A percentile compares a stretch with the other conserved stretches of the same genome.
Evolutionary conservation across 30 jellyfish, hydroid and myxozoan species (phyloP).

Genomic region (Nemopilema nomurai): DNA sequence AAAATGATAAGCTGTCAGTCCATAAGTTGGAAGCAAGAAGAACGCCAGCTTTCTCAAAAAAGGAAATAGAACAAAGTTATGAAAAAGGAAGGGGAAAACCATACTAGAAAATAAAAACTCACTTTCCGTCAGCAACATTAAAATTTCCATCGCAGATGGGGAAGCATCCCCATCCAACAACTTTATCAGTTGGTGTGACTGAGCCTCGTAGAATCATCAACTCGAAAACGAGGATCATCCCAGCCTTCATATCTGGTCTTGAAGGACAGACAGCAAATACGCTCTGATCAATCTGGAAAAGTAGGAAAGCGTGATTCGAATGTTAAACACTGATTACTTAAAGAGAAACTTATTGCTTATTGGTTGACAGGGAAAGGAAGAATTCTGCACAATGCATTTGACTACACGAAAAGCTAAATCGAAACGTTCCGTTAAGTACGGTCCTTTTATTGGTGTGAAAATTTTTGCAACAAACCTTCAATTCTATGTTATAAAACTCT

Average conservation of each 20-base stretch:
- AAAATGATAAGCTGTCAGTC: too few relatives aligned
- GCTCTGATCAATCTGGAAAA: conserved; percentile 84
- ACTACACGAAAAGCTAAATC: too few relatives aligned
- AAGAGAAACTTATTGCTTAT: too few relatives aligned
- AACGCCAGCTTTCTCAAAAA: background rate
- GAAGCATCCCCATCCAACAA: conserved; percentile 98
- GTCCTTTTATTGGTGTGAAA: too few relatives aligned
- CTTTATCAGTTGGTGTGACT: conserved; percentile 92
- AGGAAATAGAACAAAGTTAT: background rate
- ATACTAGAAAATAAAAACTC: too few relatives aligned
- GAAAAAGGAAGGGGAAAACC: background rate
- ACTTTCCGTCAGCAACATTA: conserved; percentile 93
- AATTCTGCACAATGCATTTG: background rate
- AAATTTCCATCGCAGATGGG: conserved; percentile 96
- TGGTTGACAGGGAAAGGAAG: background rate
- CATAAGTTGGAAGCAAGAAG: too few relatives aligned
- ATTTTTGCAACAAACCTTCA: conserved; percentile 61
- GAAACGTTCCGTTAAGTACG: too few relatives aligned
- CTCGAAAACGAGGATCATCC: conserved; percentile 89
- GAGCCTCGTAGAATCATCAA: conserved; percentile 87
- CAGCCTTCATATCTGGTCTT: conserved; percentile 93
- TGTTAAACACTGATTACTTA: too few relatives aligned
- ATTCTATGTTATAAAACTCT: conserved; percentile 82
- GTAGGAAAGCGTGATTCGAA: background rate
- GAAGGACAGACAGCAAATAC: conserved; percentile 96